Percentiles rank a stretch among this genome's conserved stretches.
Evolutionary conservation across 2,113 vertebrate genomes (phyloP).

Genomic region (Podilymbus podiceps): DNA sequence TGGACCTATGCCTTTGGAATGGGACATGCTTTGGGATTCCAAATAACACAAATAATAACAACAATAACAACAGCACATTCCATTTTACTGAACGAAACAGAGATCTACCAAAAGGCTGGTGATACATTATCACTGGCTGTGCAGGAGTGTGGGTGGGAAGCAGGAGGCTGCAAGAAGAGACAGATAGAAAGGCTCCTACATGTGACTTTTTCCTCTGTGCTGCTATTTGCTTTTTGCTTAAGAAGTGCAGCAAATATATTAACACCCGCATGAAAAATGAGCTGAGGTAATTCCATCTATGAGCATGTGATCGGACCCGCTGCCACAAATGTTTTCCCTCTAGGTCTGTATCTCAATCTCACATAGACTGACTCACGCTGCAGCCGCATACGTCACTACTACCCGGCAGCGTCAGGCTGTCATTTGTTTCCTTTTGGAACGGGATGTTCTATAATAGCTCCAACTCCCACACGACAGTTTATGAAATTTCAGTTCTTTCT

Average conservation of each 20-base stretch:
- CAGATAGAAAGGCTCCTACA: constrained; percentile 21
- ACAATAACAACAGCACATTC: neutral
- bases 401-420: constrained; percentile 7
- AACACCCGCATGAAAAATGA: constrained; percentile 51
- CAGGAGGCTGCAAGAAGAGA: constrained; percentile 40
- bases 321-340: constrained; percentile 61
- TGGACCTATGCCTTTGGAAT: neutral
- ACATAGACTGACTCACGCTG: constrained; percentile 47
- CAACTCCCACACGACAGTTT: constrained; percentile 19
- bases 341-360: constrained; percentile 44
- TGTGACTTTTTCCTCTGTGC: neutral
- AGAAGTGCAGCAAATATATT: constrained; percentile 10
- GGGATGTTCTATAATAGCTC: constrained; percentile 56
- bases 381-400: constrained; percentile 1
- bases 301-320: neutral
- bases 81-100: neutral
- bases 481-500: constrained; percentile 35
- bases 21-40: neutral
- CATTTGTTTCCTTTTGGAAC: constrained; percentile 57
- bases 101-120: neutral
- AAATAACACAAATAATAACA: constrained; percentile 2
- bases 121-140: neutral
- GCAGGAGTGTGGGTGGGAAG: constrained; percentile 48
- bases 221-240: constrained; percentile 22
- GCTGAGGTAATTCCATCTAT: constrained; percentile 62